phyloP scores from a whole-genome alignment of 1,140 invertebrate species.

The Drosophila obscura region DNA sequence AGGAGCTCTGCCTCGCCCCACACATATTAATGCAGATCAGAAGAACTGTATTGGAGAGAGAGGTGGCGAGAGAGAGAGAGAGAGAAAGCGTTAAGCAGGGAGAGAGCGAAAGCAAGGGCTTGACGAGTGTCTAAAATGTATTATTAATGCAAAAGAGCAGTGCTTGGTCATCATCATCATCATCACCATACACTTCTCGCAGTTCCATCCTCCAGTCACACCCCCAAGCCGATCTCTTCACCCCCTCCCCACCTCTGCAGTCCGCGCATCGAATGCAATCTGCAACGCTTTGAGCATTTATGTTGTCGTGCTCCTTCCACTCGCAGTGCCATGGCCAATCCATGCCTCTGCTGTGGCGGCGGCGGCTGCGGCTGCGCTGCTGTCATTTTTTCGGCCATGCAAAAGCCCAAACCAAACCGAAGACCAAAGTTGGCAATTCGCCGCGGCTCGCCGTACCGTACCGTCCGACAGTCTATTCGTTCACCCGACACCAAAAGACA shows the following conservation, averaged over 20 bases:
- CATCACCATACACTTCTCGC: not conserved
- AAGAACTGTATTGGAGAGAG: too few relatives aligned
- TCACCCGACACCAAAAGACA: constrained; percentile 51
- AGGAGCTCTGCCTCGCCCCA: constrained; percentile 12
- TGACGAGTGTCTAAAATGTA: constrained; percentile 66
- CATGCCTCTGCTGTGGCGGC: too few relatives aligned
- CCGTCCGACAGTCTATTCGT: not conserved
- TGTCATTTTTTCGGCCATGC: constrained; percentile 37
- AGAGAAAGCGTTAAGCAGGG: too few relatives aligned
- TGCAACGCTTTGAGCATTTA: constrained; percentile 76
- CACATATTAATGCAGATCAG: too few relatives aligned
- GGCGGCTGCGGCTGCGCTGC: too few relatives aligned
- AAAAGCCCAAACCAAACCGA: constrained; percentile 39
- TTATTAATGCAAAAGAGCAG: constrained; percentile 74
- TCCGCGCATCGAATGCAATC: constrained; percentile 77
- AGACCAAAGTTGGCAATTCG: constrained; percentile 61
- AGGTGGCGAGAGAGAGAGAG: too few relatives aligned
- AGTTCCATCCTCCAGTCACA: constrained; percentile 1
- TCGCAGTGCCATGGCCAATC: too few relatives aligned
- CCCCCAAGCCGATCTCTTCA: constrained; percentile 17
- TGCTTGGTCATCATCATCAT: constrained; percentile 34
- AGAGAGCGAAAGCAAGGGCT: not conserved
- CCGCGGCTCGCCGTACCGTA: constrained; percentile 28
- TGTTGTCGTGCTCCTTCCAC: constrained; percentile 23
- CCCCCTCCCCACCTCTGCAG: not conserved